Percentiles rank a stretch among this genome's conserved stretches.
phyloP scores from a whole-genome alignment of 2,888 invertebrate genomes.

The Amphiduros pacificus region DNA sequence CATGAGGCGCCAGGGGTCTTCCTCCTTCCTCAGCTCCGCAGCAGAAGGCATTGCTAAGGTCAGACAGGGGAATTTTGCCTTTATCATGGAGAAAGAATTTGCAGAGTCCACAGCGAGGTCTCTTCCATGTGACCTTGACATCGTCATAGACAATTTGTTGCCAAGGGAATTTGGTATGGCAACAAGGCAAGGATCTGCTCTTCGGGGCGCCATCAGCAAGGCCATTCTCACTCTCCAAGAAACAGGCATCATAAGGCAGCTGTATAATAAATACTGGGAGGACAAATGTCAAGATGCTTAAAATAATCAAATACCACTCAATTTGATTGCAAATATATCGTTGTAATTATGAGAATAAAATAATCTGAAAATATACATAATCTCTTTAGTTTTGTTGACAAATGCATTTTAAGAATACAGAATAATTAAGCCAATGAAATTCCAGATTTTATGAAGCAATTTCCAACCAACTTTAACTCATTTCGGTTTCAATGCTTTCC shows the following conservation, averaged over 20 bases:
- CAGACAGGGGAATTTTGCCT: not conserved
- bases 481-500: no score
- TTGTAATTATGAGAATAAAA: no score
- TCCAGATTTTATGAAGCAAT: no score
- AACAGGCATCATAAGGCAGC: not conserved
- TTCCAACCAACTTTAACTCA: no score
- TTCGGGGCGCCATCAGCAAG: not conserved
- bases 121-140: not conserved
- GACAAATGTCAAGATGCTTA: not conserved
- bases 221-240: not conserved
- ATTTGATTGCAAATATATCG: no score
- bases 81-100: not conserved
- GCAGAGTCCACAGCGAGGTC: not conserved
- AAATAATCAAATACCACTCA: no score
- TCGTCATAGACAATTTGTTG: not conserved
- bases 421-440: no score
- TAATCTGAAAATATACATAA: no score
- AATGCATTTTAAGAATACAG: no score
- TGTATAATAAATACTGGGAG: not conserved
- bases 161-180: not conserved
- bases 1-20: not conserved
- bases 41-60: not conserved
- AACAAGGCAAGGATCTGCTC: not conserved
- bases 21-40: not conserved
- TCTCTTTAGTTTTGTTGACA: no score